These are phyloP conservation scores for Mesocricetus auratus DNA, from an alignment of 2,113 vertebrate species.

Conservation along the genomic window DNA sequence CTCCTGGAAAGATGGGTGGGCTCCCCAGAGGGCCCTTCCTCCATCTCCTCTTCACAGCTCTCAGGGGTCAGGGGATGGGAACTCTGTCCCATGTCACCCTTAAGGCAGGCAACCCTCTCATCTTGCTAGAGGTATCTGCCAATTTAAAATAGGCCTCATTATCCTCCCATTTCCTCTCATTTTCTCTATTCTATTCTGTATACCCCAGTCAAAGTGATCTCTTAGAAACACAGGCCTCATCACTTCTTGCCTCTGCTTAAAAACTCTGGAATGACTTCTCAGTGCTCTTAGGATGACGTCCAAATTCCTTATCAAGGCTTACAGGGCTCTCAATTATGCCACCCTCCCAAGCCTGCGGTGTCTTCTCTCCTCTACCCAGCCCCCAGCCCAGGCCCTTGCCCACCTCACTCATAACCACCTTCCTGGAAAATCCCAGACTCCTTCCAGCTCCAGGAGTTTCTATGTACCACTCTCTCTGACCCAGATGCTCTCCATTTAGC, in stretches of 20 bases:
- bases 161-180: conserved; percentile 35
- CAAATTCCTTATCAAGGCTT: conserved; percentile 58
- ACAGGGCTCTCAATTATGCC: not conserved
- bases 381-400: not conserved
- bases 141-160: conserved; percentile 65
- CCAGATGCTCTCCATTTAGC: not conserved
- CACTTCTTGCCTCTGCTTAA: conserved; percentile 49
- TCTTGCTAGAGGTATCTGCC: conserved; percentile 58
- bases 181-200: conserved; percentile 74
- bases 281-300: conserved; percentile 33
- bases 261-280: conserved; percentile 57
- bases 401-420: not conserved
- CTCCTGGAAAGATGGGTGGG: not conserved
- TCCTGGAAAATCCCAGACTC: not conserved
- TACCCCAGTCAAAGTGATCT: conserved; percentile 31
- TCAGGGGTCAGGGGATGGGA: not conserved
- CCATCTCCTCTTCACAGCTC: not conserved
- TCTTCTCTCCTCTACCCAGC: not conserved
- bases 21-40: not conserved
- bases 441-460: not conserved
- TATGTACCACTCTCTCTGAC: not conserved
- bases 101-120: conserved; percentile 43
- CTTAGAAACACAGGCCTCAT: conserved; percentile 71
- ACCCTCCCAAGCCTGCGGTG: not conserved
- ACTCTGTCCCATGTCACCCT: not conserved